A percentile compares a stretch with the other conserved stretches of the same genome.
phyloP scores from a whole-genome alignment of 2,113 vertebrate species.

The Cyprinodon tularosa region DNA sequence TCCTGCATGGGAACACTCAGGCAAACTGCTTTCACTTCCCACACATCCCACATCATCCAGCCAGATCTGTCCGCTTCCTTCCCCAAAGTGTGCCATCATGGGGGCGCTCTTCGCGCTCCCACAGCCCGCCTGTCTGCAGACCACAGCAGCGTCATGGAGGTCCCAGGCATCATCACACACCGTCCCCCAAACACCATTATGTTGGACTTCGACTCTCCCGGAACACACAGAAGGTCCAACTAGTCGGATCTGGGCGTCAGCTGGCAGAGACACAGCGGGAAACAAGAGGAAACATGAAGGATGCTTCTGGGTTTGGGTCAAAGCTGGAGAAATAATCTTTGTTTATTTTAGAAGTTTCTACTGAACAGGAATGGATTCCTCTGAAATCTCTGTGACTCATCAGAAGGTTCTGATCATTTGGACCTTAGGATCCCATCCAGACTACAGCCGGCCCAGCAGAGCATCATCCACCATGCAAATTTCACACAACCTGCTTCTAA shows the following conservation, averaged over 20 bases:
- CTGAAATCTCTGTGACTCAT: too few species aligned
- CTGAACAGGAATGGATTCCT: too few species aligned
- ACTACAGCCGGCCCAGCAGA: too few species aligned
- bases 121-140: conserved; percentile 6
- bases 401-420: too few species aligned
- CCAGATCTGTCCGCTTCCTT: conserved; percentile 3
- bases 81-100: neutral
- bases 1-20: neutral
- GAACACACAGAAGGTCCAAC: neutral
- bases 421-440: too few species aligned
- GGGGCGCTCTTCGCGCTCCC: neutral
- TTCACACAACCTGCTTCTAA: neutral
- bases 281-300: neutral
- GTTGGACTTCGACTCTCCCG: neutral
- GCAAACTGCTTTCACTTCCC: neutral
- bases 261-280: neutral
- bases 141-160: neutral
- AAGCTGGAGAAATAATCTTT: too few species aligned
- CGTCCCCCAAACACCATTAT: neutral
- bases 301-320: too few species aligned
- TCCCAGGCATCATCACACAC: conserved; percentile 9
- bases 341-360: neutral
- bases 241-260: neutral
- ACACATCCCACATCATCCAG: neutral
- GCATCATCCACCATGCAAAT: neutral